Evolutionary conservation across 2,888 invertebrate genomes (phyloP), one percentile per base, ranked within the genome.

Genomic region (Mesoligia furuncula): DNA sequence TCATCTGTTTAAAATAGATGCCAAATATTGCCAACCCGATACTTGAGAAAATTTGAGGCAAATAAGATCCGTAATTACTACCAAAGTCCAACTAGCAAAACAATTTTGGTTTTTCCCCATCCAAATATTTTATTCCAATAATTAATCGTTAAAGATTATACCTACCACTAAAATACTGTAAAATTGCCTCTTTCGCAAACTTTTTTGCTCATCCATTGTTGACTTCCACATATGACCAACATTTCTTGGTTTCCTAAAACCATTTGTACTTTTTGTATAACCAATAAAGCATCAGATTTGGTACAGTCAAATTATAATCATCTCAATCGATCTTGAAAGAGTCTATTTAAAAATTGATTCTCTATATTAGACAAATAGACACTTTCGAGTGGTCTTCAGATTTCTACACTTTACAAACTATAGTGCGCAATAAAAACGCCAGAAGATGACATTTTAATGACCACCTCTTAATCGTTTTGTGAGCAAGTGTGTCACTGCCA

Each of bases 381-480:
- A 54, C 69, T 64, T 77, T 75, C 51, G n/a, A 45, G 24, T 77
- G 27, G 17, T 31, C 39, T 62, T 42, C 17, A 75, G 31, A 65
- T 45, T 5, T 64, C 45, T 54, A 79, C 48, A 59, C 15, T 42
- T 77, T 42, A 45, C 45, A 54, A n/a, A 31, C 31, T 36, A 27
- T 27, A 39, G 42, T n/a, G 54, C n/a, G 51, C 42, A 66, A 54
- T 62, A 54, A 62, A 75, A 39, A 66, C 45, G 54, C 20, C 36
- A 66, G 45, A 75, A 79, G 59, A 67, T 81, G 66, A 61, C 54
- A 62, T 39, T 82, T 75, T 75, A 82, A 79, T 75, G 45, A 67
- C 42, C 36, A 66, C 51, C 6, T 75, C 36, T 75, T 75, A 74
- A 81, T 66, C 51, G 65, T 81, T 81, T 79, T 59, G 48, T 36